Evolutionary conservation across 1,140 invertebrate genomes (phyloP).

Genomic region (Limonius californicus): DNA sequence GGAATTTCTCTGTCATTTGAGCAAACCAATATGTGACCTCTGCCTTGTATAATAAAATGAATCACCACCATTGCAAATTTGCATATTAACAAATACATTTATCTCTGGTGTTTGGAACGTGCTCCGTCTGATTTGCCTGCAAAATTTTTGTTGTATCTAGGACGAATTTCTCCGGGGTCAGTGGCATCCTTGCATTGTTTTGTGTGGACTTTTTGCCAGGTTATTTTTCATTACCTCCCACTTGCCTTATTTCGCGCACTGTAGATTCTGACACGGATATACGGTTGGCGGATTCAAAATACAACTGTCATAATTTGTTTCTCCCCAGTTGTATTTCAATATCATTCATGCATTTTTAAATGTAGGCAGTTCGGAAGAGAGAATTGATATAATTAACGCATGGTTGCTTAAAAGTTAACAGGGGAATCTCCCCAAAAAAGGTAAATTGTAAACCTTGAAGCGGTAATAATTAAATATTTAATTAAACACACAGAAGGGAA

Average conservation of each 20-base stretch:
- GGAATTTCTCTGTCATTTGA: neutral
- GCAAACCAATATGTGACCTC: neutral
- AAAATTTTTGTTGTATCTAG: neutral
- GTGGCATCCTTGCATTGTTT: neutral
- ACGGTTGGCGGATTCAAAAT: neutral
- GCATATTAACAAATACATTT: neutral
- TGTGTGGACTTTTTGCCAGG: neutral
- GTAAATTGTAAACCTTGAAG: too few relatives aligned
- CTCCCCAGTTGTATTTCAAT: neutral
- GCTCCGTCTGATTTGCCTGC: neutral
- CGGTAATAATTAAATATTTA: too few relatives aligned
- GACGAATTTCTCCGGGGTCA: conserved; percentile 1
- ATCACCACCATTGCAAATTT: neutral
- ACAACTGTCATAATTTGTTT: neutral
- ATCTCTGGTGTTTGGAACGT: neutral
- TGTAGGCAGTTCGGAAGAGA: too few relatives aligned
- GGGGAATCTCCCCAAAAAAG: too few relatives aligned
- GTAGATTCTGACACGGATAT: neutral
- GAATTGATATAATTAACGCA: too few relatives aligned
- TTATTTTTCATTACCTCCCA: neutral
- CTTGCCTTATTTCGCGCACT: conserved; percentile 1
- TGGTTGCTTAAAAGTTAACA: too few relatives aligned
- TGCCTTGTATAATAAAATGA: neutral
- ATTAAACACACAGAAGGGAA: too few relatives aligned
- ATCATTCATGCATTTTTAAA: too few relatives aligned